Evolutionary conservation across 2,888 invertebrate genomes (phyloP), one percentile per base, ranked within the genome.

Genomic region (Coelinius sp.): DNA sequence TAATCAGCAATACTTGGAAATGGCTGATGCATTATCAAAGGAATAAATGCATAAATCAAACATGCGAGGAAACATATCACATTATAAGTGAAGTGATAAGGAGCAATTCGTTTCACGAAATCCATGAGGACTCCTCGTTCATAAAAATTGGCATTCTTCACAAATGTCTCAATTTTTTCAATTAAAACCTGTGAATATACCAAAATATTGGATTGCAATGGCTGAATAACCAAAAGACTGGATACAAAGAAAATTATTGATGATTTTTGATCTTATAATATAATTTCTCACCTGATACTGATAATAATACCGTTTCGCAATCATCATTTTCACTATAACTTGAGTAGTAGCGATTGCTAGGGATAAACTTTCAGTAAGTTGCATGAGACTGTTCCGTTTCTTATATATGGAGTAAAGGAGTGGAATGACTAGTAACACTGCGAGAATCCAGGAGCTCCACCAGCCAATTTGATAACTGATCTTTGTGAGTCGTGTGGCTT

Each of bases 1-100:
- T 83, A 85, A 44, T 77, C 73, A 0, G 80, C 75, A 17, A 78
- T 73, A 0, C 77, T 76, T 8, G 84, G 85, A n/a, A 85, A 76
- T 0, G 74, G 17, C 52, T 75, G 71, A 0, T 62, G n/a, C 20
- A 70, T 46, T 17, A 76, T 8, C 4, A 79, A 53, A 49, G 81
- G 79, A 2, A 69, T 68, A 59, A 66, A 17, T 22, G 79, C 73
- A 4, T 35, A 79, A 73, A 0, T 66, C 14, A 4, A 70, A 10
- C 14, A 14, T 22, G 76, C 74, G 0, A 71, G 12, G 5, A 78
- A 72, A 0, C 46, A 31, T 68, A 73, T 71, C 1, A 76, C 7
- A 14, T 74, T 72, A 1, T 75, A 35, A 2, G 35, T 14, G 0
- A 79, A n/a, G 31, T 80, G 78, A 5, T 77, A 17, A 0, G 46